These are phyloP conservation scores for Geopemphigus sp. DNA, from an alignment of 1,140 invertebrate genomes.

Conservation along the genomic window DNA sequence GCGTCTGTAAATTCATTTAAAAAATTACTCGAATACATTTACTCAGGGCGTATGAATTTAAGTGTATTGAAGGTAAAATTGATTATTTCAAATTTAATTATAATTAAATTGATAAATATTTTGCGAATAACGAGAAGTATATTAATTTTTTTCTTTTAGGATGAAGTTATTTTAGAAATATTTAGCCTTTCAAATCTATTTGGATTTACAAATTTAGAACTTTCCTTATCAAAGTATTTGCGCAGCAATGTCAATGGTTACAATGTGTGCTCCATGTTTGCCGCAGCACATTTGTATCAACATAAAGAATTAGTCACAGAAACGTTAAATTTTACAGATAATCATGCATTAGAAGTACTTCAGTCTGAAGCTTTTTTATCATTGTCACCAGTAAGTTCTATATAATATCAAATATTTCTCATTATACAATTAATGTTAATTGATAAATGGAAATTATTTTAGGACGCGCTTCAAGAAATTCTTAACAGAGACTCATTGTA, in stretches of 20 bases:
- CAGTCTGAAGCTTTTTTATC: conserved; percentile 78
- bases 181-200: conserved; percentile 90
- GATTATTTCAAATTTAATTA: background rate
- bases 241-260: conserved; percentile 79
- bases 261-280: conserved; percentile 91
- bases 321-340: conserved; percentile 77
- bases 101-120: background rate
- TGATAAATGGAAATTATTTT: conserved; percentile 51
- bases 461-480: conserved; percentile 77
- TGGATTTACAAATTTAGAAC: conserved; percentile 88
- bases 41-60: conserved; percentile 85
- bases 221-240: conserved; percentile 88
- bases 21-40: conserved; percentile 89
- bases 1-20: conserved; percentile 87
- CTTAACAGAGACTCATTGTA: conserved; percentile 92
- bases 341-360: conserved; percentile 80
- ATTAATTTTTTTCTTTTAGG: conserved; percentile 59
- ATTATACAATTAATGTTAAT: conserved; percentile 14
- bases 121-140: background rate
- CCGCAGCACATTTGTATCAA: conserved; percentile 78
- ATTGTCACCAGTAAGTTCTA: conserved; percentile 72
- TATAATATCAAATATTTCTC: background rate
- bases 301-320: conserved; percentile 64
- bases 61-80: conserved; percentile 67
- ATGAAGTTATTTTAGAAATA: conserved; percentile 83